phyloP scores from a whole-genome alignment of 2,797 vertebrate species.

The Synaphobranchus kaupii region DNA sequence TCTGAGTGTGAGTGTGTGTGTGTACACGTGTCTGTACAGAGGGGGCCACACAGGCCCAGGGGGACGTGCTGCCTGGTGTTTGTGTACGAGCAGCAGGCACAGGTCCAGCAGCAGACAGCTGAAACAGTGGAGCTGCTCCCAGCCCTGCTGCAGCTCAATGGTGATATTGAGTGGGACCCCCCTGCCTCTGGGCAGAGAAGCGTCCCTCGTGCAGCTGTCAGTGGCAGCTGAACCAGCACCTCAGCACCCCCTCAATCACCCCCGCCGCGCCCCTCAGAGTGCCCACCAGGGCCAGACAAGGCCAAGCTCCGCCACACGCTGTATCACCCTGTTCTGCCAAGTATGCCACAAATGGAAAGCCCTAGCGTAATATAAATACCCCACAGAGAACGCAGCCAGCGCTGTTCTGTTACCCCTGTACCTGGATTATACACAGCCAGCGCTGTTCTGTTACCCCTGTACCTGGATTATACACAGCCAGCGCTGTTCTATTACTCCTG shows the following conservation, averaged over 20 bases:
- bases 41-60: conserved; percentile 34
- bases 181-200: conserved; percentile 15
- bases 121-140: conserved; percentile 67
- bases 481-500: no score
- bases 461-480: no score
- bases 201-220: conserved; percentile 61
- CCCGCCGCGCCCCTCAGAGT: background rate
- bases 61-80: conserved; percentile 32
- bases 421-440: background rate
- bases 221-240: conserved; percentile 49
- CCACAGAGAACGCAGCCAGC: background rate
- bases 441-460: no score
- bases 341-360: background rate
- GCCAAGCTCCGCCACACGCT: conserved; percentile 21
- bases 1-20: conserved; percentile 43
- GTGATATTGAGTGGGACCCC: conserved; percentile 40
- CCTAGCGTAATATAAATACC: conserved; percentile 27
- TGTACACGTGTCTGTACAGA: conserved; percentile 33
- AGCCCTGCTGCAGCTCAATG: conserved; percentile 37
- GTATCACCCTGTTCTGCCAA: conserved; percentile 25
- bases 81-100: conserved; percentile 42
- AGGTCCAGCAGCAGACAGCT: conserved; percentile 56
- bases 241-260: conserved; percentile 23
- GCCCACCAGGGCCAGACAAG: conserved; percentile 23
- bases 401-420: background rate